Base-by-base conservation (phyloP, 2,888 invertebrate genomes). In the Elmis aenea region DNA sequence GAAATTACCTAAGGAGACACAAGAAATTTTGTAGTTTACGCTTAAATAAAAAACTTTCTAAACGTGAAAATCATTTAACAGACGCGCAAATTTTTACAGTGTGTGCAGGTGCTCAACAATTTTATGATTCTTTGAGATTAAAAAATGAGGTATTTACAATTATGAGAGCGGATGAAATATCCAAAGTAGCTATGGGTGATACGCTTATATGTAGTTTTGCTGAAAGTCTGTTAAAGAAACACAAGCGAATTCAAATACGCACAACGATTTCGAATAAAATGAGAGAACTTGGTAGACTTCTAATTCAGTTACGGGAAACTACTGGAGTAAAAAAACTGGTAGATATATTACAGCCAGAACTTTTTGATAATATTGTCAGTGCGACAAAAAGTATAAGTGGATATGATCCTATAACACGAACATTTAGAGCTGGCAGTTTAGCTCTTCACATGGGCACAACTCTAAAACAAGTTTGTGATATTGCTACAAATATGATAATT, bases 361-460 rank as follows among this genome's bases (percentile, higher is more conserved):
- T 31, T 42, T 38, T 42, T 35, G 34, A 45, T 26, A 32, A 38
- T 32, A 13, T 35, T 10, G 27, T 40, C 34, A 26, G 32, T 11
- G 40, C 42, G n/a, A 41, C 46, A 16, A 44, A 39, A 29, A 10
- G 43, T 6, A 41, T 50, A 33, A 40, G 38, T 36, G 38, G 39
- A 8, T 41, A 45, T 13, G 33, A 50, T 28, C 21, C 31, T 15
- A 36, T 29, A 15, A 34, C 21, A 6, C 32, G 28, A 29, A 35
- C 39, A 9, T 50, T 38, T 36, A 42, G 33, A 28, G 42, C 50
- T 5, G 18, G 34, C 6, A 42, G 40, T 32, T 38, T 50, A 28
- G 46, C 46, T n/a, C 22, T 48, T 20, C 45, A 48, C 20, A 46
- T 51, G 42, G 45, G 51, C 4, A 46, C 48, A 15, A 41, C 32